Percentiles rank a stretch among this genome's conserved stretches.
Conservation (phyloP, 2,797 vertebrate genomes). For the Thalassophryne amazonica region DNA sequence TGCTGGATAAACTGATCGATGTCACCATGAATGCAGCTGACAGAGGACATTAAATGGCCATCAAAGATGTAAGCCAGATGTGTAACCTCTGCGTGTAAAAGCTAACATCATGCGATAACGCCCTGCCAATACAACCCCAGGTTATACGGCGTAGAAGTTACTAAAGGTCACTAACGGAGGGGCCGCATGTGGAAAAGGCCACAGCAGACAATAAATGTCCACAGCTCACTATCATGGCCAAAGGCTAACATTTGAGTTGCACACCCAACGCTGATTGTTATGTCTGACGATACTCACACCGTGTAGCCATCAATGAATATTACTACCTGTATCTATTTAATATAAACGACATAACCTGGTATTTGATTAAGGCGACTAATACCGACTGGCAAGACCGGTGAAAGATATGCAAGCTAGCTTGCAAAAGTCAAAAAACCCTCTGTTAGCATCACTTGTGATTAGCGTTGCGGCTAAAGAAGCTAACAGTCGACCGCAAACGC, state of each 20-base stretch:
- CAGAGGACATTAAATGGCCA: slow-evolving; percentile 1
- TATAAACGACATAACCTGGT: no score
- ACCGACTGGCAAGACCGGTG: no score
- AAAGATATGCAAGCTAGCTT: no score
- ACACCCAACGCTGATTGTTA: slow-evolving; percentile 32
- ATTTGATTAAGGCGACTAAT: no score
- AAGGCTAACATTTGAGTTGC: slow-evolving; percentile 48
- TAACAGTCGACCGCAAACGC: no score
- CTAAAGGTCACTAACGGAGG: slow-evolving; percentile 58
- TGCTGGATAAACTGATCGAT: background rate
- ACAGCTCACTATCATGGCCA: slow-evolving; percentile 25
- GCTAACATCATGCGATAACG: slow-evolving; percentile 60
- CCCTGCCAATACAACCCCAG: slow-evolving; percentile 50
- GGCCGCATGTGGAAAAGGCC: slow-evolving; percentile 42
- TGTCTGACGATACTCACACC: background rate
- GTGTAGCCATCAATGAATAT: slow-evolving; percentile 1
- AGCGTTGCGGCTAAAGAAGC: no score
- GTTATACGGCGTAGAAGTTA: slow-evolving; percentile 54
- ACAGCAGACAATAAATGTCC: slow-evolving; percentile 49
- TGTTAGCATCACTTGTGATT: no score
- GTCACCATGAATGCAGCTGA: background rate
- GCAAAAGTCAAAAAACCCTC: no score
- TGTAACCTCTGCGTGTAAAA: slow-evolving; percentile 46
- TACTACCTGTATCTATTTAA: background rate
- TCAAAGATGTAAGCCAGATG: slow-evolving; percentile 41